Conservation (phyloP, 2,888 invertebrate species). For the Rotaria sp. region DNA sequence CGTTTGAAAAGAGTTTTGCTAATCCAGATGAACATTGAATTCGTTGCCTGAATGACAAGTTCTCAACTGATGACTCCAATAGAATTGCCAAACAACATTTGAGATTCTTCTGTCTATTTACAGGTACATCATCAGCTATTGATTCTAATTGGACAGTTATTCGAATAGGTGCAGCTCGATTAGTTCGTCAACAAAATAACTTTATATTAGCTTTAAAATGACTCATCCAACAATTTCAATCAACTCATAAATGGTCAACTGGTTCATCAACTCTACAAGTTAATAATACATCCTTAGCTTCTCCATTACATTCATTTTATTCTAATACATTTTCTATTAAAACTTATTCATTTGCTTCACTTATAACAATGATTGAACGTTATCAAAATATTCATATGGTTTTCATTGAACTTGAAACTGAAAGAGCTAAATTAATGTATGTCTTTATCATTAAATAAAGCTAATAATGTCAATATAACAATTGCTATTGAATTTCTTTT, state of each 20-base stretch:
- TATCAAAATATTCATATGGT: neutral
- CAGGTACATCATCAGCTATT: neutral
- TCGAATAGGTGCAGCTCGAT: constrained; percentile 49
- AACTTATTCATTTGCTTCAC: neutral
- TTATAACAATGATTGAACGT: neutral
- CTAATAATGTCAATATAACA: neutral
- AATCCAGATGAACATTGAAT: too few relatives aligned
- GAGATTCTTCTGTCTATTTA: too few relatives aligned
- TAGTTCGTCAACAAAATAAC: constrained; percentile 70
- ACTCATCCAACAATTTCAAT: constrained; percentile 58
- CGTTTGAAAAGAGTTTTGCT: too few relatives aligned
- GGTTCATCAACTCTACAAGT: neutral
- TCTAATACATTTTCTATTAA: neutral
- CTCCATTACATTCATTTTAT: neutral
- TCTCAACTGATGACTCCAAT: too few relatives aligned
- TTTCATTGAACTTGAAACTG: neutral
- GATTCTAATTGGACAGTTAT: neutral
- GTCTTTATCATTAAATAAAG: neutral
- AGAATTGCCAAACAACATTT: too few relatives aligned
- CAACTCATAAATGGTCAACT: neutral
- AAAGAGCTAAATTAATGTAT: neutral
- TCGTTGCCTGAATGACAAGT: too few relatives aligned
- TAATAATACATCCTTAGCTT: neutral
- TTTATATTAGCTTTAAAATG: constrained; percentile 67
- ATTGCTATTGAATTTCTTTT: neutral